Evolutionary conservation across 2,888 invertebrate genomes (phyloP).

Genomic region (Matsumyia berberina): DNA sequence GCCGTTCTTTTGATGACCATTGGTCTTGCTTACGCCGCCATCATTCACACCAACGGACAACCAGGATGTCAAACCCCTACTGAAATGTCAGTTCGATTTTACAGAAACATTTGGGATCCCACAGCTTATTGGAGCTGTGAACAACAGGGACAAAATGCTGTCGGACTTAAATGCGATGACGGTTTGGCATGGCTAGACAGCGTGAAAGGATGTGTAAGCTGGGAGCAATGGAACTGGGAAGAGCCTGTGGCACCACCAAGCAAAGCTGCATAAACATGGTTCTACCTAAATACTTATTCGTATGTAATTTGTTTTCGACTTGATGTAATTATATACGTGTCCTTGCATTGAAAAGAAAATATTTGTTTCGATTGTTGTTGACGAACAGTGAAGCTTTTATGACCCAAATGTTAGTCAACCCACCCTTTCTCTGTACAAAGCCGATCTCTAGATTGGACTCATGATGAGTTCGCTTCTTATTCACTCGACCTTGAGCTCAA

Average conservation of each 20-base stretch:
- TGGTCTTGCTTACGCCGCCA: not conserved
- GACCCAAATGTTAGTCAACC: no score
- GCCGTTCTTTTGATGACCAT: constrained; percentile 9
- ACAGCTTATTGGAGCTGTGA: constrained; percentile 48
- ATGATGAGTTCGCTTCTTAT: no score
- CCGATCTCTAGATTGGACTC: no score
- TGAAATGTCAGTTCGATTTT: constrained; percentile 3
- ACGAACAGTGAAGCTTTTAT: no score
- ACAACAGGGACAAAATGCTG: constrained; percentile 7
- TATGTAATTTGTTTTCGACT: not conserved
- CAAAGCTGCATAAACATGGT: not conserved
- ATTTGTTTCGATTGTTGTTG: not conserved
- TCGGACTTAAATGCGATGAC: not conserved
- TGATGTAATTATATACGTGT: not conserved
- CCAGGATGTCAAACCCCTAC: constrained; percentile 42
- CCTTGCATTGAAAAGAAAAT: not conserved
- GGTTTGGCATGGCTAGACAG: constrained; percentile 27
- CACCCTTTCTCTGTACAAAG: no score
- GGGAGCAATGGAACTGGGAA: constrained; percentile 40
- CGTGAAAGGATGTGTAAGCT: constrained; percentile 31
- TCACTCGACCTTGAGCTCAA: no score
- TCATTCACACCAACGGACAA: constrained; percentile 14
- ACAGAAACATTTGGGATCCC: constrained; percentile 56
- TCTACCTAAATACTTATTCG: not conserved
- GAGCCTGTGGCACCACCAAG: constrained; percentile 19